These are phyloP conservation scores for Tipula unca DNA, from an alignment of 2,888 invertebrate genomes.

Conservation along the genomic window DNA sequence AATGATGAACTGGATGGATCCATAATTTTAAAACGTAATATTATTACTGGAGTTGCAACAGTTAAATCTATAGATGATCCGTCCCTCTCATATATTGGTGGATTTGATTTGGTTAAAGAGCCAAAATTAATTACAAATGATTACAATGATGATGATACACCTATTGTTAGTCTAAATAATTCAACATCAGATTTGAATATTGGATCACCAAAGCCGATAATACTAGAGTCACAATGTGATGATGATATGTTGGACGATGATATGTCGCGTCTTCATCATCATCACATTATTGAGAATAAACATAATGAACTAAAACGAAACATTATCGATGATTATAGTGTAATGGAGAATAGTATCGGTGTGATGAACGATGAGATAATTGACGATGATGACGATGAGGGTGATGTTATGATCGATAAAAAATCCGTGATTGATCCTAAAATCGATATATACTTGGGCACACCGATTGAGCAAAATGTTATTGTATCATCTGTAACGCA, in stretches of 20 bases:
- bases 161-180: conserved; percentile 16
- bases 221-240: not conserved
- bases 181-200: conserved; percentile 18
- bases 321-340: not conserved
- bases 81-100: not conserved
- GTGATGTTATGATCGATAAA: not conserved
- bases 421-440: not conserved
- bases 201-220: not conserved
- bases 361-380: not conserved
- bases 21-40: not conserved
- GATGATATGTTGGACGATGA: not conserved
- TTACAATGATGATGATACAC: not conserved
- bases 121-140: not conserved
- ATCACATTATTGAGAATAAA: not conserved
- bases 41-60: not conserved
- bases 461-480: not conserved
- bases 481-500: not conserved
- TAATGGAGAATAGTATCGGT: not conserved
- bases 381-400: conserved; percentile 23
- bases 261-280: not conserved
- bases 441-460: not conserved
- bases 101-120: not conserved
- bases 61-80: not conserved
- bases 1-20: not conserved
- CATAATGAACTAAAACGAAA: not conserved